Percentiles rank a stretch among this genome's conserved stretches.
Evolutionary conservation across 2,113 vertebrate species (phyloP).

Genomic region (Chaenocephalus aceratus): DNA sequence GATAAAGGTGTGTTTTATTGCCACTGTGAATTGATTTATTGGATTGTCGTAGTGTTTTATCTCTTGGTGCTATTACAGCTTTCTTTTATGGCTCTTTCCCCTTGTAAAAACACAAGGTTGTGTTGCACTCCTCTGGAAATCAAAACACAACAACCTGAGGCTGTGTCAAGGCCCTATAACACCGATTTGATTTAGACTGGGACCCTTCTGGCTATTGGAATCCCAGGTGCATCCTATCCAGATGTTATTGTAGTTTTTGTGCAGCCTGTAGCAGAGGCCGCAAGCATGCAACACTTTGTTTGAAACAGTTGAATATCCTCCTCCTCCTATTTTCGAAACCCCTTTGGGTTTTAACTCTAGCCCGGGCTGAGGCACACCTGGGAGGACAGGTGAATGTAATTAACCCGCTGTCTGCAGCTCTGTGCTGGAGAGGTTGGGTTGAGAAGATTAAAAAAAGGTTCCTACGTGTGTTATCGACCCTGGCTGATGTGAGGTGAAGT

Average conservation of each 20-base stretch:
- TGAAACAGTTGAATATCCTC: not conserved
- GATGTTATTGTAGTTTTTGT: not conserved
- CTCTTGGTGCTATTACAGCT: not conserved
- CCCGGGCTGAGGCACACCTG: slow-evolving; percentile 39
- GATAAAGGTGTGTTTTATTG: not conserved
- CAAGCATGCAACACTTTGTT: not conserved
- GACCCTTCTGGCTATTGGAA: not conserved
- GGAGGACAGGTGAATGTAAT: slow-evolving; percentile 71
- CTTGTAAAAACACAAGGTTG: not conserved
- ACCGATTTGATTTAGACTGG: not conserved
- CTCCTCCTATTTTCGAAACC: not conserved
- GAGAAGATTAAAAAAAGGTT: slow-evolving; percentile 48
- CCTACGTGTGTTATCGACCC: slow-evolving; percentile 36
- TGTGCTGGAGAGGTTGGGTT: slow-evolving; percentile 1
- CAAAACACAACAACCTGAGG: not conserved
- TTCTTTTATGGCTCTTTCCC: not conserved
- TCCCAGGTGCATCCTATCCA: not conserved
- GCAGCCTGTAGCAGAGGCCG: not conserved
- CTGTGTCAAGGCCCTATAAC: not conserved
- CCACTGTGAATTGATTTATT: not conserved
- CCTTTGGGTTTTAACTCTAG: not conserved
- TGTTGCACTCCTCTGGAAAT: not conserved
- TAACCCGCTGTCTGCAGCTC: slow-evolving; percentile 61
- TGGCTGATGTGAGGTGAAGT: slow-evolving; percentile 10
- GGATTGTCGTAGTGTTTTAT: not conserved